phyloP scores from a whole-genome alignment of 1,140 invertebrate genomes.

The Probaryconus sp. region DNA sequence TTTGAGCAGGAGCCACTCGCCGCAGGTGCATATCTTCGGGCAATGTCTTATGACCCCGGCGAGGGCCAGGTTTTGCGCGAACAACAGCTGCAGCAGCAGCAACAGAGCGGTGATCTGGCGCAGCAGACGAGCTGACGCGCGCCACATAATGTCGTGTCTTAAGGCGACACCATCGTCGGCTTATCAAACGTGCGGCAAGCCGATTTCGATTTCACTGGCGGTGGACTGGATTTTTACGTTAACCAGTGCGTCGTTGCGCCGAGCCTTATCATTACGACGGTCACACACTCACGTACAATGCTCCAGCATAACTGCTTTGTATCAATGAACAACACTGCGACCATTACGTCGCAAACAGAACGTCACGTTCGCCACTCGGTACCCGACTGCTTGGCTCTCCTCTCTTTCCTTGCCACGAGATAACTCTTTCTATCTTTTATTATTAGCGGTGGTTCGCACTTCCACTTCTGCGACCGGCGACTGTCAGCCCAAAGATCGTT shows the following conservation, averaged over 20 bases:
- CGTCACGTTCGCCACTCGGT: too few relatives aligned
- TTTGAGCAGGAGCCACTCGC: conserved; percentile 59
- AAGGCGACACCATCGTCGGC: conserved; percentile 6
- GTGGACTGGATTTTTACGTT: too few relatives aligned
- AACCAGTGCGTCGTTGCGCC: conserved; percentile 22
- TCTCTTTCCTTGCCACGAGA: too few relatives aligned
- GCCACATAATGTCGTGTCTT: too few relatives aligned
- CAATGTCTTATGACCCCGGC: conserved; percentile 9
- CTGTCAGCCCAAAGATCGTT: too few relatives aligned
- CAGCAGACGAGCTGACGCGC: conserved; percentile 1
- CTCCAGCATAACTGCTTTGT: conserved; percentile 5
- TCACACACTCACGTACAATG: conserved; percentile 1
- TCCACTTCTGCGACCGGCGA: too few relatives aligned
- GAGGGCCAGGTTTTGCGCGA: neutral
- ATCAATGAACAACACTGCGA: too few relatives aligned
- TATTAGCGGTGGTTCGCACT: too few relatives aligned
- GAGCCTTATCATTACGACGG: conserved; percentile 26
- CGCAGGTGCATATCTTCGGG: conserved; percentile 50
- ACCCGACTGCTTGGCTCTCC: too few relatives aligned
- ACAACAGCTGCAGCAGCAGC: conserved; percentile 21
- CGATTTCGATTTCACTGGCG: conserved; percentile 13
- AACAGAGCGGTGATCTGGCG: neutral
- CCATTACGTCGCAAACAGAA: conserved; percentile 4
- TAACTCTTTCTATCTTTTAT: too few relatives aligned
- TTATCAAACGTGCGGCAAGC: conserved; percentile 1